Percentiles rank a stretch among this genome's conserved stretches.
These are phyloP conservation scores for Pogonus chalceus DNA, from an alignment of 1,140 invertebrate genomes.

Conservation along the genomic window DNA sequence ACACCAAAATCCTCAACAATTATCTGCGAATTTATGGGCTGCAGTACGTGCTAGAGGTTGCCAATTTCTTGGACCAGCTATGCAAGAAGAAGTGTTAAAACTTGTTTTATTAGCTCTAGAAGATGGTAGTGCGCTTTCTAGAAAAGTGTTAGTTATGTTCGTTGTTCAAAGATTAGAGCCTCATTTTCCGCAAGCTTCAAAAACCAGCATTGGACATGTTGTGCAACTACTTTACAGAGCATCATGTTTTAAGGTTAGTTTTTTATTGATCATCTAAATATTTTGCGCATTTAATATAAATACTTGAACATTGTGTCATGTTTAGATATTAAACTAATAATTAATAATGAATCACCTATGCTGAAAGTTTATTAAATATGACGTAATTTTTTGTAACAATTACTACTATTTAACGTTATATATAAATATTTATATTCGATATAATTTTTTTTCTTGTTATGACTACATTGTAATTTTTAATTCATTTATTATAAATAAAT, in stretches of 20 bases:
- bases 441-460: conserved; percentile 8
- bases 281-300: too few species aligned
- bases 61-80: conserved; percentile 97
- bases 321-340: too few species aligned
- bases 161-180: conserved; percentile 91
- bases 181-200: conserved; percentile 95
- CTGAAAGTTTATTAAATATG: too few species aligned
- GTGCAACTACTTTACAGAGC: conserved; percentile 95
- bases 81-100: conserved; percentile 96
- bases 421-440: conserved; percentile 1
- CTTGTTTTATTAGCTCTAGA: conserved; percentile 88
- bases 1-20: conserved; percentile 86
- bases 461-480: not conserved
- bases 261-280: too few species aligned
- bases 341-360: too few species aligned
- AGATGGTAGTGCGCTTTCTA: conserved; percentile 91
- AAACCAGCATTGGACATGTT: conserved; percentile 97
- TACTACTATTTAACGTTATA: not conserved
- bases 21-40: conserved; percentile 92
- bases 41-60: conserved; percentile 93
- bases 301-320: too few species aligned
- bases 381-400: too few species aligned
- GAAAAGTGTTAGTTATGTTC: conserved; percentile 98
- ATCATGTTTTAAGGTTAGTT: conserved; percentile 89
- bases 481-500: conserved; percentile 8